Evolutionary conservation across 2,888 invertebrate genomes (phyloP).

Genomic region (Anthophora plumipes): DNA sequence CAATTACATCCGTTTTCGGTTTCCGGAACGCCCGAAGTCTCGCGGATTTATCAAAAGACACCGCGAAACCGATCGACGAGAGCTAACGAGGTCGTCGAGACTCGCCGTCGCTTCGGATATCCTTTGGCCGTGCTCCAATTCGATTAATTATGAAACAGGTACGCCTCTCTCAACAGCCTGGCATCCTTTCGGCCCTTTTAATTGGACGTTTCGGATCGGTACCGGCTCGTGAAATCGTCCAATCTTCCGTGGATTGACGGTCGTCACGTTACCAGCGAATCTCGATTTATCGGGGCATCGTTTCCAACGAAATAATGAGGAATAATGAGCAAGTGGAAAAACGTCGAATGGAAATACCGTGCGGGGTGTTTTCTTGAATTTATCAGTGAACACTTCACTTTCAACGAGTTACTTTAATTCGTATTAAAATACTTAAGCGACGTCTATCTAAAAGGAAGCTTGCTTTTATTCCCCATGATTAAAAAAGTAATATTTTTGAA

Average conservation of each 20-base stretch:
- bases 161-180: constrained; percentile 62
- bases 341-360: no score
- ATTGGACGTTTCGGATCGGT: constrained; percentile 64
- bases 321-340: no score
- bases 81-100: constrained; percentile 69
- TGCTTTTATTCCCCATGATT: no score
- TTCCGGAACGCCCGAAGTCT: constrained; percentile 32
- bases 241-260: background rate
- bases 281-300: background rate
- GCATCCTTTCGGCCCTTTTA: constrained; percentile 62
- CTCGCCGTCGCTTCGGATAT: constrained; percentile 59
- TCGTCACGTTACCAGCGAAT: background rate
- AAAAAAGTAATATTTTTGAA: no score
- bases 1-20: constrained; percentile 51
- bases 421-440: no score
- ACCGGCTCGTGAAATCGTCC: constrained; percentile 30
- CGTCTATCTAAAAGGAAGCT: no score
- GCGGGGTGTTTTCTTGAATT: no score
- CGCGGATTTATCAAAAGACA: constrained; percentile 61
- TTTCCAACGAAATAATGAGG: background rate
- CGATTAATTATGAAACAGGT: constrained; percentile 75
- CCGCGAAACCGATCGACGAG: constrained; percentile 64
- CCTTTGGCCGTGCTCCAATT: constrained; percentile 73
- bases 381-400: no score
- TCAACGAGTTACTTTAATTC: no score